Evolutionary conservation across 2,888 invertebrate species (phyloP), one percentile per base, ranked within the genome.

Genomic region (Lysandra coridon): DNA sequence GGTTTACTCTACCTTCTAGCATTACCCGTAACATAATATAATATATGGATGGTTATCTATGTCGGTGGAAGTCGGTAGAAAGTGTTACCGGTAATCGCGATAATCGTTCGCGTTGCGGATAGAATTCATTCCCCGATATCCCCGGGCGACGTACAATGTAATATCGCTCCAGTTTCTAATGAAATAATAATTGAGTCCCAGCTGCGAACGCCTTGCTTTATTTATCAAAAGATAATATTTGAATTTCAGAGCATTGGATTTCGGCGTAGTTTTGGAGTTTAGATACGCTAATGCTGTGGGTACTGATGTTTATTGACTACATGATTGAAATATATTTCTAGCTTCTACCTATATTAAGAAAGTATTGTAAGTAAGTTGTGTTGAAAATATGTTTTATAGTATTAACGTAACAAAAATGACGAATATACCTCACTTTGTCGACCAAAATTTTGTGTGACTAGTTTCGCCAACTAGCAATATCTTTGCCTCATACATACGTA

Each of bases 151-250:
- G 83, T 83, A 82, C 82, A 83, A 84, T 82, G 83, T 83, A 85
- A 86, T 86, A 86, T 85, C 83, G 84, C 81, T 80, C 80, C 82
- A 83, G 82, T 87, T 86, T 86, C 84, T 88, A 87, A 88, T 88
- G 86, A 87, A 88, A 88, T 88, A 86, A 87, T 88, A 86, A 87
- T 86, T 83, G 84, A 80, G 84, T 81, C 84, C 82, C 85, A 87
- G 85, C 87, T 88, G 86, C 82, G 85, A 83, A 83, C 81, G 80
- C 80, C 81, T 80, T 80, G 84, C 84, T 86, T 88, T 88, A 87
- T 88, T 87, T 87, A 87, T 87, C 86, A 88, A 86, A 87, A 88
- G 86, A 88, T 87, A 88, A 89, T 88, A 88, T 88, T 87, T 84
- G 85, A 85, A 84, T 85, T 85, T 82, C 40, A 57, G 40, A 69